These are phyloP conservation scores for Cranoglanis bouderius DNA, from an alignment of 2,113 vertebrate species.

Conservation along the genomic window DNA sequence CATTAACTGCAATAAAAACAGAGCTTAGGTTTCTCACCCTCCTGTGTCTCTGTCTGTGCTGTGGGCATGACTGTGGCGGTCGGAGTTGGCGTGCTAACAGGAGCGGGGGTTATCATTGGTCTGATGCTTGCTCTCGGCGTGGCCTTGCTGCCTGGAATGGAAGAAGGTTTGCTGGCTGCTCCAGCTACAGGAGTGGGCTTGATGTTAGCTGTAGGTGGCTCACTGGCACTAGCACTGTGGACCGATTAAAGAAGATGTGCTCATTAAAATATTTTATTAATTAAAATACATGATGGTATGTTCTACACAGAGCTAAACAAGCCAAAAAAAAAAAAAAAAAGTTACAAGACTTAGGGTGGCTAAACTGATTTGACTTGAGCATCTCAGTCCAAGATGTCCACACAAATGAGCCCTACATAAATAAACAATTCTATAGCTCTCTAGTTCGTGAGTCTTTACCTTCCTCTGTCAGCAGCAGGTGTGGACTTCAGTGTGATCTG, in stretches of 20 bases:
- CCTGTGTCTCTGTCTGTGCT: constrained; percentile 93
- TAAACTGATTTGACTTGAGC: neutral
- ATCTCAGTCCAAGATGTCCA: neutral
- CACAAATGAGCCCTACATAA: neutral
- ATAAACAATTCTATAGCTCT: neutral
- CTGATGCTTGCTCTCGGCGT: constrained; percentile 96
- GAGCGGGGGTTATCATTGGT: constrained; percentile 95
- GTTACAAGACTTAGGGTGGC: too few species aligned
- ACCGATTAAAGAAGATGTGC: neutral
- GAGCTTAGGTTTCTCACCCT: constrained; percentile 74
- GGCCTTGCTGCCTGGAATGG: constrained; percentile 91
- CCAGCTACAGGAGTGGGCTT: constrained; percentile 96
- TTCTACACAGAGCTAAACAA: too few species aligned
- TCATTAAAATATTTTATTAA: neutral
- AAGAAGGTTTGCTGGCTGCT: constrained; percentile 87
- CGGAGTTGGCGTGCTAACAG: constrained; percentile 90
- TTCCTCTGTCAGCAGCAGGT: constrained; percentile 90
- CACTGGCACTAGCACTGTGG: constrained; percentile 85
- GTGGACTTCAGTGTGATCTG: constrained; percentile 92
- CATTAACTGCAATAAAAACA: neutral
- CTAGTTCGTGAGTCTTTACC: constrained; percentile 73
- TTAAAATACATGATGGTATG: neutral
- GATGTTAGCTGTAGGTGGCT: constrained; percentile 97
- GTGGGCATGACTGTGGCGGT: constrained; percentile 99
- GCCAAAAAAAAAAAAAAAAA: too few species aligned